Conservation (phyloP, 2,888 invertebrate genomes). For the Alcis repandata region DNA sequence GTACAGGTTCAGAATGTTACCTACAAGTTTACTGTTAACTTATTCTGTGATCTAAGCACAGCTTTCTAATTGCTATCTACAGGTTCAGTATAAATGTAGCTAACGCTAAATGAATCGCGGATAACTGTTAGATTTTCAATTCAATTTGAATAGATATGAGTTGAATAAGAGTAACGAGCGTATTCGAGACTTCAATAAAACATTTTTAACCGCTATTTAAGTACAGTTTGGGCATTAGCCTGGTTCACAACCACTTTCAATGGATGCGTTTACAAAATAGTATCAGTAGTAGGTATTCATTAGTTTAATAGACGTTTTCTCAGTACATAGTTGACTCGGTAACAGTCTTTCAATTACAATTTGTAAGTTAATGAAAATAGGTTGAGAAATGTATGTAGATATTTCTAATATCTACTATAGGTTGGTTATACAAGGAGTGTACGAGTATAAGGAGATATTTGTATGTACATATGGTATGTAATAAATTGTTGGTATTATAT, state of each 20-base stretch:
- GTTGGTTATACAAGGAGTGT: too few species aligned
- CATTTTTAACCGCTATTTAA: constrained; percentile 22
- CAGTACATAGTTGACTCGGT: background rate
- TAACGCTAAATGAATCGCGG: constrained; percentile 20
- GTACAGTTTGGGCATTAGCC: constrained; percentile 34
- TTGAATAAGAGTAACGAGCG: constrained; percentile 19
- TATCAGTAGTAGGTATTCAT: constrained; percentile 5
- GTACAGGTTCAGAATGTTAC: background rate
- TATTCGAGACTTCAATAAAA: constrained; percentile 14
- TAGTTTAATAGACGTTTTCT: constrained; percentile 20
- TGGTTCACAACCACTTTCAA: constrained; percentile 21
- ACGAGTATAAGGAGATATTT: too few species aligned
- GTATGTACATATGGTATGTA: too few species aligned
- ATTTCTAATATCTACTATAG: too few species aligned
- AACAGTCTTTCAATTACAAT: constrained; percentile 7
- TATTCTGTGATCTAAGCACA: constrained; percentile 1
- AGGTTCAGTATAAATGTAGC: constrained; percentile 27
- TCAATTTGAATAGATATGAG: constrained; percentile 32
- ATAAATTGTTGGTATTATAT: too few species aligned
- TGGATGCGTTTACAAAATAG: constrained; percentile 13
- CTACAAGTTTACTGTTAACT: background rate
- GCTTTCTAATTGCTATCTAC: constrained; percentile 32
- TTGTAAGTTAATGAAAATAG: background rate
- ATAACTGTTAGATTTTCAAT: constrained; percentile 33
- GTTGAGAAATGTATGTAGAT: too few species aligned